Evolutionary conservation across 2,113 vertebrate species (phyloP).

Genomic region (Macquaria australasica): DNA sequence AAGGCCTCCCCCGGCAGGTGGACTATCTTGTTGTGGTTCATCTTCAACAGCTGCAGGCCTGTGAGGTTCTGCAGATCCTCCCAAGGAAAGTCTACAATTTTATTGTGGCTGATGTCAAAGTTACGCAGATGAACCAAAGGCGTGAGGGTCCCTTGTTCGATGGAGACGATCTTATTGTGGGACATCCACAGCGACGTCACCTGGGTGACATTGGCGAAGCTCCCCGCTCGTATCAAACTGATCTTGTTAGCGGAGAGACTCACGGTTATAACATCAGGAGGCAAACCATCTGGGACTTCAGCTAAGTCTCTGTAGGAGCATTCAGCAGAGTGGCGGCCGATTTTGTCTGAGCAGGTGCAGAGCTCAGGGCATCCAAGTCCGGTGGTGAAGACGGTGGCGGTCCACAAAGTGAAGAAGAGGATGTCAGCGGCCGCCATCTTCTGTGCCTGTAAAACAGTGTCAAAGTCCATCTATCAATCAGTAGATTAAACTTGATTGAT

Average conservation of each 20-base stretch:
- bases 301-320: constrained; percentile 92
- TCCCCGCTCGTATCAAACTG: constrained; percentile 79
- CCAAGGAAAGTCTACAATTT: constrained; percentile 93
- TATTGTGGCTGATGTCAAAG: constrained; percentile 95
- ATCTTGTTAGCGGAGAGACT: constrained; percentile 94
- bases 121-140: constrained; percentile 90
- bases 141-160: constrained; percentile 87
- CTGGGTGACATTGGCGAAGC: constrained; percentile 88
- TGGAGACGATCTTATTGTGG: constrained; percentile 88
- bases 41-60: constrained; percentile 91
- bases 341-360: constrained; percentile 91
- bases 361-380: constrained; percentile 87
- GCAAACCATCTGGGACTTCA: constrained; percentile 88
- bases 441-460: constrained; percentile 72
- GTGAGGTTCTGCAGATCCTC: constrained; percentile 92
- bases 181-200: constrained; percentile 94
- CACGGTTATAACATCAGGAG: constrained; percentile 90
- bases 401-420: constrained; percentile 76
- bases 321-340: constrained; percentile 88
- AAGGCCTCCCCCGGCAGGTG: constrained; percentile 90
- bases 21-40: constrained; percentile 94
- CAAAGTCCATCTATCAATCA: constrained; percentile 34
- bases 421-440: constrained; percentile 79
- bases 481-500: neutral
- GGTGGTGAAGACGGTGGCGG: constrained; percentile 60